Percentiles rank a stretch among this genome's conserved stretches.
Evolutionary conservation across 1,140 invertebrate species (phyloP).

Genomic region (Drosophila aff.): DNA sequence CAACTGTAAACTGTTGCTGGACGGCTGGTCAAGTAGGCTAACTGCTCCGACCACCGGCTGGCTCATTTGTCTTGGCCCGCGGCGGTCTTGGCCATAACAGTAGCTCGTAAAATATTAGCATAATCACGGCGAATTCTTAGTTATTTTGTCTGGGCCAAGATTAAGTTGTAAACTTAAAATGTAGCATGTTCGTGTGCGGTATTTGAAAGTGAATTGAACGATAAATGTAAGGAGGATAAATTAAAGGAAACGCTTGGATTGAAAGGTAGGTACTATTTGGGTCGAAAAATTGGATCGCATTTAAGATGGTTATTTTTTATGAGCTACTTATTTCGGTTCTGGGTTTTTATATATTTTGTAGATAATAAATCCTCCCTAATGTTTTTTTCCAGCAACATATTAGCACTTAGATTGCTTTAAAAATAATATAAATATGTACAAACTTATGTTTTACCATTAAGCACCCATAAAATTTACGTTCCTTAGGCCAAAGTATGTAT

Average conservation of each 20-base stretch:
- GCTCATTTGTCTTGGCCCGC: conserved; percentile 38
- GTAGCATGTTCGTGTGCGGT: conserved; percentile 26
- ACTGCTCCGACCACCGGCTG: conserved; percentile 29
- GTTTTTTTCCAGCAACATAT: background rate
- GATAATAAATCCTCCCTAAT: background rate
- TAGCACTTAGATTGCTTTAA: background rate
- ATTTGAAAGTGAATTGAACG: conserved; percentile 53
- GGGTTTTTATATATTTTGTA: background rate
- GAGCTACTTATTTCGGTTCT: background rate
- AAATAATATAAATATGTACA: background rate
- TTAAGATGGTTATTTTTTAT: background rate
- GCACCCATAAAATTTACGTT: background rate
- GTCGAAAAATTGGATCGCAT: background rate
- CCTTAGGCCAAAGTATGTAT: background rate
- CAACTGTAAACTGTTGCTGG: conserved; percentile 48
- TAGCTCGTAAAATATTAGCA: conserved; percentile 78
- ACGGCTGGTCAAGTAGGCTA: conserved; percentile 68
- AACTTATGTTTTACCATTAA: no score
- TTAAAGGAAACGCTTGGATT: no score
- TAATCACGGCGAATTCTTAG: conserved; percentile 64
- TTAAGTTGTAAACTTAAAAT: conserved; percentile 57
- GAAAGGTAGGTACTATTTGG: background rate
- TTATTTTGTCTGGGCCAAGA: conserved; percentile 29
- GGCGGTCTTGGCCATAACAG: conserved; percentile 52
- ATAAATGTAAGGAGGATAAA: background rate